phyloP scores from a whole-genome alignment of 2,888 invertebrate species.

The Hedya salicella region DNA sequence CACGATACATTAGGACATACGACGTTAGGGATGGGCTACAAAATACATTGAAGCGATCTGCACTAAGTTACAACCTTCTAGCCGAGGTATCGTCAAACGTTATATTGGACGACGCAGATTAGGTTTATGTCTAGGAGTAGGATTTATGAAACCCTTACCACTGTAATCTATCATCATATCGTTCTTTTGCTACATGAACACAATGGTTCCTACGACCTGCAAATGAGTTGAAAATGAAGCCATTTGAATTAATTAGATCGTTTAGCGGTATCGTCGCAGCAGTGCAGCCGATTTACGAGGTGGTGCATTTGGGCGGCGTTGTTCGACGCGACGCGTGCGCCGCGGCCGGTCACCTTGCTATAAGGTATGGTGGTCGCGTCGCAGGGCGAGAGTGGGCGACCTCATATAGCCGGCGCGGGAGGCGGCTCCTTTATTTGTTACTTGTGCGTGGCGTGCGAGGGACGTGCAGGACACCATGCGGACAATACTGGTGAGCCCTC shows the following conservation, averaged over 20 bases:
- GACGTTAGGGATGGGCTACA: no score
- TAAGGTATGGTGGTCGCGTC: constrained; percentile 81
- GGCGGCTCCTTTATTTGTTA: constrained; percentile 82
- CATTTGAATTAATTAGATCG: constrained; percentile 54
- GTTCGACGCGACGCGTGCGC: constrained; percentile 59
- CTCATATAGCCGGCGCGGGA: constrained; percentile 81
- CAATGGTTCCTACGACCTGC: no score
- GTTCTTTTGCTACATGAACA: no score
- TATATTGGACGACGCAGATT: no score
- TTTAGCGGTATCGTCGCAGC: constrained; percentile 76
- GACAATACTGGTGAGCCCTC: constrained; percentile 80
- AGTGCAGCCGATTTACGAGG: constrained; percentile 70
- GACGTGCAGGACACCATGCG: constrained; percentile 81
- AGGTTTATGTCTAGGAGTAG: no score
- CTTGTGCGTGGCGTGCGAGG: constrained; percentile 76
- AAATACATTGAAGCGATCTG: no score
- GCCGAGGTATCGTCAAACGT: no score
- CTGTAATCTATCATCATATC: no score
- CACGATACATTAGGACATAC: no score
- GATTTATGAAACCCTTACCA: no score
- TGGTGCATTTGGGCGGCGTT: constrained; percentile 60
- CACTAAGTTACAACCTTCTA: no score
- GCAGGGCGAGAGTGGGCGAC: constrained; percentile 83
- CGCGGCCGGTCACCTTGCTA: constrained; percentile 78
- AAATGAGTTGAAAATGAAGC: no score